Conservation (phyloP, 2,888 invertebrate species). For the Tachina lurida region DNA sequence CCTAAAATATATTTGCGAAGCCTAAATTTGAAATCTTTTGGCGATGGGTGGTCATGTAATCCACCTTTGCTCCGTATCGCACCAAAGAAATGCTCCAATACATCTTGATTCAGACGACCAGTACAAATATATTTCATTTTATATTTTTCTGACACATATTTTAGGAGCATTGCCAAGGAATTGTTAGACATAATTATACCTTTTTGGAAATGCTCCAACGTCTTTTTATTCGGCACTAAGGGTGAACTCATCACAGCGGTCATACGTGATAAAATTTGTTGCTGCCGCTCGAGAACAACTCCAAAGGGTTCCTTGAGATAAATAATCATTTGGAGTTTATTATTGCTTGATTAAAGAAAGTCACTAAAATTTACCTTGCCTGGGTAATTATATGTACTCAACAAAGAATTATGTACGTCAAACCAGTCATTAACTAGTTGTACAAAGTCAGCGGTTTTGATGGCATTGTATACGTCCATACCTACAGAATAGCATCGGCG, state of each 20-base stretch:
- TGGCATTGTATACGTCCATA: background rate
- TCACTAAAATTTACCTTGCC: background rate
- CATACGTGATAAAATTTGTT: background rate
- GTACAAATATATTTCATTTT: background rate
- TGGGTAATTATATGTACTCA: background rate
- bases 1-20: slow-evolving; percentile 47
- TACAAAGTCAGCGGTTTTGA: background rate
- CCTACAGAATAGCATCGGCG: background rate
- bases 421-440: no score
- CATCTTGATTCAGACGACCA: background rate
- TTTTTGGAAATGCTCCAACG: background rate
- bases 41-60: slow-evolving; percentile 58
- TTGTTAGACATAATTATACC: background rate
- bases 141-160: background rate
- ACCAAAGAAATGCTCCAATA: background rate
- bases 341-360: no score
- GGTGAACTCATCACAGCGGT: no score
- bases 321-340: no score
- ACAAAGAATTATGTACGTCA: background rate
- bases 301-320: background rate
- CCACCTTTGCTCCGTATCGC: slow-evolving; percentile 57
- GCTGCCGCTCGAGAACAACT: background rate
- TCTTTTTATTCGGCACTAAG: no score
- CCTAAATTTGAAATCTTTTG: slow-evolving; percentile 42
- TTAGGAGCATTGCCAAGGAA: background rate